phyloP scores from a whole-genome alignment of 2,113 vertebrate genomes.

The Falcunculus frontatus region DNA sequence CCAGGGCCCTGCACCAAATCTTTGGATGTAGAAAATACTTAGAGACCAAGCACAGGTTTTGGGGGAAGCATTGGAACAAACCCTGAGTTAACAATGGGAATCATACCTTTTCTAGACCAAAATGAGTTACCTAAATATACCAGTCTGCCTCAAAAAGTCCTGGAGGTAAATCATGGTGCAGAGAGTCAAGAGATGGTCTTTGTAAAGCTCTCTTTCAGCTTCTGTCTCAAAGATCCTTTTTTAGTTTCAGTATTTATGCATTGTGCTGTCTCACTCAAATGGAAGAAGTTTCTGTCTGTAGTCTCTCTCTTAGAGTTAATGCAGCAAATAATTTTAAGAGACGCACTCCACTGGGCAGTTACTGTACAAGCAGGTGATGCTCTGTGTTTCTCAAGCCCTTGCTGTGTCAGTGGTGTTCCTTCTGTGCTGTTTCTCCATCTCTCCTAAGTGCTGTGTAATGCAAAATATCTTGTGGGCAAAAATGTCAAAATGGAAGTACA shows the following conservation, averaged over 20 bases:
- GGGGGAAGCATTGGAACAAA: background rate
- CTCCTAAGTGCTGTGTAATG: background rate
- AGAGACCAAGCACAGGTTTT: background rate
- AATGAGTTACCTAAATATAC: background rate
- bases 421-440: accelerated
- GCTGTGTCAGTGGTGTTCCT: background rate
- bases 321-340: background rate
- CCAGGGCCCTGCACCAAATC: background rate
- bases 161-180: background rate
- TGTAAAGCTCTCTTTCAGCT: background rate
- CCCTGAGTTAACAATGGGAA: background rate
- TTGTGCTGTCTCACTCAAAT: background rate
- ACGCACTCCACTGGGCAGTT: background rate
- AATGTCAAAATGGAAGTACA: background rate
- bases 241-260: background rate
- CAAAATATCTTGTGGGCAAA: background rate
- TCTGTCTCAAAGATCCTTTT: background rate
- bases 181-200: background rate
- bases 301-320: background rate
- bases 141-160: background rate
- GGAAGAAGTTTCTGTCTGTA: background rate
- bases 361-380: background rate
- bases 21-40: background rate
- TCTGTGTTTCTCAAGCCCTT: background rate
- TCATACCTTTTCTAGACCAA: background rate